A percentile compares a stretch with the other conserved stretches of the same genome.
These are phyloP conservation scores for Melitaea athalia DNA, from an alignment of 2,888 invertebrate species.

Conservation along the genomic window DNA sequence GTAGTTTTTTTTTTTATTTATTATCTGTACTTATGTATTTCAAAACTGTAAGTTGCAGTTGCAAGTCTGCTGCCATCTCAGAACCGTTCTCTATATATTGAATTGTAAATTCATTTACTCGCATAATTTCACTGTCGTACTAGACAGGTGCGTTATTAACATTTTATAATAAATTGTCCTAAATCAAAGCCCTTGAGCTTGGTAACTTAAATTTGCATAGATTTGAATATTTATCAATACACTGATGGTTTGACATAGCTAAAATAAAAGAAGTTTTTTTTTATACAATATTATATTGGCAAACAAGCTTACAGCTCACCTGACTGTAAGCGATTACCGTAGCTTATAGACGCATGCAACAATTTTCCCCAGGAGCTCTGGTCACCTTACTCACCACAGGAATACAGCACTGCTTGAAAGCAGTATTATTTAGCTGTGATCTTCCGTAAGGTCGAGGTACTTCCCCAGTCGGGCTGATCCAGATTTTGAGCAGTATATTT, in stretches of 20 bases:
- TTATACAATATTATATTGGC: too few relatives aligned
- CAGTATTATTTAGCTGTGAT: too few relatives aligned
- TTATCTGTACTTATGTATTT: neutral
- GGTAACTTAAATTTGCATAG: conserved; percentile 8
- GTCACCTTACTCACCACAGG: too few relatives aligned
- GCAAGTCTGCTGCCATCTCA: conserved; percentile 15
- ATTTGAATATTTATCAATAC: neutral
- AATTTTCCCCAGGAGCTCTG: too few relatives aligned
- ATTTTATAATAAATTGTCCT: conserved; percentile 11
- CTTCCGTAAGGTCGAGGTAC: too few relatives aligned
- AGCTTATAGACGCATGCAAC: too few relatives aligned
- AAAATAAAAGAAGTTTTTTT: neutral
- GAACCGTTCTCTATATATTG: conserved; percentile 32
- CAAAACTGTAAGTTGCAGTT: neutral
- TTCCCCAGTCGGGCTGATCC: too few relatives aligned
- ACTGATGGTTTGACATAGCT: neutral
- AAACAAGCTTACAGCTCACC: too few relatives aligned
- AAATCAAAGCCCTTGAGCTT: conserved; percentile 1
- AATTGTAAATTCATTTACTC: conserved; percentile 40
- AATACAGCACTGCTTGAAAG: too few relatives aligned
- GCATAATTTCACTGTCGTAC: conserved; percentile 32
- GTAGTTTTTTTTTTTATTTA: too few relatives aligned
- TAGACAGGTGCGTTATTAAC: conserved; percentile 27
- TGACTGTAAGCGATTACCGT: too few relatives aligned
- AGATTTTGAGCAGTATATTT: too few relatives aligned